These are phyloP conservation scores for Myopa tessellatipennis DNA, from an alignment of 2,888 invertebrate species.

Conservation along the genomic window DNA sequence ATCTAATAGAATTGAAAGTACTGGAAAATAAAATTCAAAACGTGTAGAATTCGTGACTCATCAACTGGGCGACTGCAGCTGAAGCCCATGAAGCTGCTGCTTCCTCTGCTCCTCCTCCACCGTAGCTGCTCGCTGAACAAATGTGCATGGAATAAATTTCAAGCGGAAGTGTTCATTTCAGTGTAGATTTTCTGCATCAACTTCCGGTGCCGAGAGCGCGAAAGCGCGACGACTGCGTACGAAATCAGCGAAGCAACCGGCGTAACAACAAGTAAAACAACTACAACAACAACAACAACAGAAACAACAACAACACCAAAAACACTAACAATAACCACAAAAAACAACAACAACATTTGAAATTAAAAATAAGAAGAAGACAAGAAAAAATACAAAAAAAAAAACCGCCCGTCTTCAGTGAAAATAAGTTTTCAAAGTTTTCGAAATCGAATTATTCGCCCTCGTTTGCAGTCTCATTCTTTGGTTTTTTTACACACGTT, in stretches of 20 bases:
- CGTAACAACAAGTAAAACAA: conserved; percentile 16
- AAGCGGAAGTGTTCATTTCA: conserved; percentile 38
- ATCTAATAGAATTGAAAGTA: no score
- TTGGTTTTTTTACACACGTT: background rate
- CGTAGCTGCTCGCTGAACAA: background rate
- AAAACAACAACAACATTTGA: no score
- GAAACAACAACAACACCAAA: background rate
- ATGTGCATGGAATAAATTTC: conserved; percentile 37
- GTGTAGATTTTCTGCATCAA: conserved; percentile 29
- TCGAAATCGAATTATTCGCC: conserved; percentile 37
- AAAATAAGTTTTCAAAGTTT: conserved; percentile 19
- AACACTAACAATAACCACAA: background rate
- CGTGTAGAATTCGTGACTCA: conserved; percentile 17
- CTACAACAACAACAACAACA: background rate
- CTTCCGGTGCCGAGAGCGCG: conserved; percentile 23
- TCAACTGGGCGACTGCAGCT: background rate
- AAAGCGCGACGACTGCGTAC: background rate
- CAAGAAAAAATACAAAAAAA: background rate
- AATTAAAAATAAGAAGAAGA: background rate
- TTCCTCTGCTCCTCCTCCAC: background rate
- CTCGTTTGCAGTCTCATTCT: background rate
- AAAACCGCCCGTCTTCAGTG: background rate
- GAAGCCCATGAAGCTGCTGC: background rate
- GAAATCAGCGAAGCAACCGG: conserved; percentile 3
- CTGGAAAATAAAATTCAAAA: conserved; percentile 6